Percentiles rank a stretch among this genome's conserved stretches.
phyloP scores from a whole-genome alignment of 2,797 vertebrate species.

The Poeciliopsis turneri region DNA sequence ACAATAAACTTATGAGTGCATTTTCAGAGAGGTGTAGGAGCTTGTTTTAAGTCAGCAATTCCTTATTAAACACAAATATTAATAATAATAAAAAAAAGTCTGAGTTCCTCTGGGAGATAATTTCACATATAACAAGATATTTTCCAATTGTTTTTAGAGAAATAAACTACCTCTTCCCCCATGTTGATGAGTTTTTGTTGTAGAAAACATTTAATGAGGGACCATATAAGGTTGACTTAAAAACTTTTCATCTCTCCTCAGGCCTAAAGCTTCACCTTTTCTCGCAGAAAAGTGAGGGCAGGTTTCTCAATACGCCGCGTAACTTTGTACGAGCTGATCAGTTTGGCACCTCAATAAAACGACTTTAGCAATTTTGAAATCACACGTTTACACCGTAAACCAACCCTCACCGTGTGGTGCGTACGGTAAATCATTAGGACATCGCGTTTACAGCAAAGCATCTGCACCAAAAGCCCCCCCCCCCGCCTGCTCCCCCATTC shows the following conservation, averaged over 20 bases:
- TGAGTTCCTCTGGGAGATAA: too few species aligned
- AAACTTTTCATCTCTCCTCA: background rate
- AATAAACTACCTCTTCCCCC: background rate
- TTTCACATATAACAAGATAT: too few species aligned
- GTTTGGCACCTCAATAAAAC: background rate
- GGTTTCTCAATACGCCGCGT: background rate
- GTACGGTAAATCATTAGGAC: conserved; percentile 25
- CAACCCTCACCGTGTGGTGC: background rate
- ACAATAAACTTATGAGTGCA: too few species aligned
- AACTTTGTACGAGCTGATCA: background rate
- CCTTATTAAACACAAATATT: too few species aligned
- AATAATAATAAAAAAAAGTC: too few species aligned
- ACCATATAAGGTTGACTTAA: background rate
- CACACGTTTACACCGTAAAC: background rate
- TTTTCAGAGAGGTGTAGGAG: too few species aligned
- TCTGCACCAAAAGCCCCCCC: background rate
- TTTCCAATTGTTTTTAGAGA: too few species aligned
- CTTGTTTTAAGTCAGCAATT: too few species aligned
- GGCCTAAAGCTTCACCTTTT: background rate
- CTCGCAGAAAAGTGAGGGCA: background rate
- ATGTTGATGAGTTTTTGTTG: background rate
- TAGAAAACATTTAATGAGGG: background rate
- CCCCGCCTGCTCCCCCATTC: background rate
- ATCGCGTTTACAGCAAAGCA: conserved; percentile 11
- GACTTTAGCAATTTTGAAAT: background rate